phyloP scores from a whole-genome alignment of 1,140 invertebrate genomes.

The Procambarus clarkii region DNA sequence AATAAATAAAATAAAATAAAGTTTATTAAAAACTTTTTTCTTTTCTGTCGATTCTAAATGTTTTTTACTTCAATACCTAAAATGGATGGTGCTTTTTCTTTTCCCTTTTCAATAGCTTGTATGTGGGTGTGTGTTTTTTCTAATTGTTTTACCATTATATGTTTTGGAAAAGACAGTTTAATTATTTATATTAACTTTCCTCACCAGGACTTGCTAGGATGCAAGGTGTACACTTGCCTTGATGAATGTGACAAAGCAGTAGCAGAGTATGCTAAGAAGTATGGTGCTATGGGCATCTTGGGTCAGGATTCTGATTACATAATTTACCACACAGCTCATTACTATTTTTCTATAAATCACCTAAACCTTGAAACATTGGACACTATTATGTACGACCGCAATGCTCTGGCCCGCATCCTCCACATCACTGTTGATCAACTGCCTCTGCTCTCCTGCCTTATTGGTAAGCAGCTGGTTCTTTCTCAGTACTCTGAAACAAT shows the following conservation, averaged over 20 bases:
- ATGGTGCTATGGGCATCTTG: slow-evolving; percentile 75
- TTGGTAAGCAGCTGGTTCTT: slow-evolving; percentile 46
- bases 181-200: not conserved
- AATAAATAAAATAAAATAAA: no score
- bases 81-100: no score
- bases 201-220: slow-evolving; percentile 65
- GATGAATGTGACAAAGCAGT: slow-evolving; percentile 75
- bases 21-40: no score
- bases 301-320: slow-evolving; percentile 76
- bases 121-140: no score
- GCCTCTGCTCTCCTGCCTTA: slow-evolving; percentile 74
- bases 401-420: slow-evolving; percentile 73
- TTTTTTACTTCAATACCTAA: no score
- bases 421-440: slow-evolving; percentile 73
- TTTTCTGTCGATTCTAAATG: no score
- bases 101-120: no score
- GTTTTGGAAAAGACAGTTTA: not conserved
- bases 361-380: slow-evolving; percentile 74
- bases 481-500: no score
- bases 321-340: slow-evolving; percentile 74
- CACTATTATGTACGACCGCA: slow-evolving; percentile 74
- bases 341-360: slow-evolving; percentile 74
- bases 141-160: no score
- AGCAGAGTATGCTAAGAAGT: slow-evolving; percentile 74
- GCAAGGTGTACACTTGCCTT: slow-evolving; percentile 73